These are phyloP conservation scores for Aethina tumida DNA, from an alignment of 1,140 invertebrate species.

Conservation along the genomic window DNA sequence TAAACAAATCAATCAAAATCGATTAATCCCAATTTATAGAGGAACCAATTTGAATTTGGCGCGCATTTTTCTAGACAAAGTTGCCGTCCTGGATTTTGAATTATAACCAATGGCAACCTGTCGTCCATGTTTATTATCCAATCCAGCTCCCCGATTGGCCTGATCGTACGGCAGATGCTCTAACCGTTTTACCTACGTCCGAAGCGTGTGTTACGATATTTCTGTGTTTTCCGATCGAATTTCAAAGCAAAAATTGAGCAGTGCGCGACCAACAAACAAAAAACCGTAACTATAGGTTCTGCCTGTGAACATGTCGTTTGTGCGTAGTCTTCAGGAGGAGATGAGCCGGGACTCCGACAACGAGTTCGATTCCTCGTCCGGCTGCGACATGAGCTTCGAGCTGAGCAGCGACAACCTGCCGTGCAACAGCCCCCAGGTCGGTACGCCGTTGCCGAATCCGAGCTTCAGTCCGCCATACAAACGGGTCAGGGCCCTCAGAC, in stretches of 20 bases:
- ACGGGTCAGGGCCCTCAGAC: constrained; percentile 63
- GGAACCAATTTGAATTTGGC: too few species aligned
- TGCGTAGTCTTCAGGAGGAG: constrained; percentile 13
- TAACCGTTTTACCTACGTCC: not conserved
- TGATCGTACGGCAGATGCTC: not conserved
- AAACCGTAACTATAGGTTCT: not conserved
- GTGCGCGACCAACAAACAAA: not conserved
- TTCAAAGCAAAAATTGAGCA: constrained; percentile 1
- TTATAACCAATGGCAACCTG: not conserved
- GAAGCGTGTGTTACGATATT: not conserved
- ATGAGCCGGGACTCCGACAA: constrained; percentile 16
- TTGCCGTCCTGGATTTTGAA: constrained; percentile 3
- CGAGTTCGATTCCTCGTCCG: constrained; percentile 28
- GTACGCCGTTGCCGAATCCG: constrained; percentile 19
- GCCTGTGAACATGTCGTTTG: constrained; percentile 14
- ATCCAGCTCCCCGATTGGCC: not conserved
- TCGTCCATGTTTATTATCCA: constrained; percentile 2
- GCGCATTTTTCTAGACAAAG: too few species aligned
- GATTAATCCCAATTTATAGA: too few species aligned
- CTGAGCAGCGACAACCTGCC: constrained; percentile 22
- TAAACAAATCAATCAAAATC: too few species aligned
- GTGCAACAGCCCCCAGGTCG: constrained; percentile 11
- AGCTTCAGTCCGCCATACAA: constrained; percentile 65
- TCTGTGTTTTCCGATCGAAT: not conserved
- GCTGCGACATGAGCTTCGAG: constrained; percentile 31